Conservation (phyloP, 2,113 vertebrate species). For the Cololabis saira region DNA sequence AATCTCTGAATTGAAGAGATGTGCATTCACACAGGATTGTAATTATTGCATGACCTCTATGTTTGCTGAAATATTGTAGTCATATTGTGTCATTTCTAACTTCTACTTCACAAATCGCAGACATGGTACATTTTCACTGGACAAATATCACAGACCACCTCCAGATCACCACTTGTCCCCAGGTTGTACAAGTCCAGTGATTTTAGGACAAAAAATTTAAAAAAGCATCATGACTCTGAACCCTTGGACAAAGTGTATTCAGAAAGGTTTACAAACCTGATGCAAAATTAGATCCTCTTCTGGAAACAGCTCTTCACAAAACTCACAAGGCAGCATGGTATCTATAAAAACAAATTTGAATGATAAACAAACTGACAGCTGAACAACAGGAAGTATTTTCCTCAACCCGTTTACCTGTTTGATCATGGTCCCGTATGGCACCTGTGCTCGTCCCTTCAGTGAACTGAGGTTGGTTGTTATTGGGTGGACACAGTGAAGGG, state of each 20-base stretch:
- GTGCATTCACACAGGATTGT: too few species aligned
- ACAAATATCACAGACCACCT: too few species aligned
- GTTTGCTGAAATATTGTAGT: too few species aligned
- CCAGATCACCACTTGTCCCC: too few species aligned
- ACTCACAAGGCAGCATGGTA: constrained; percentile 93
- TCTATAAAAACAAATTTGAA: constrained; percentile 45
- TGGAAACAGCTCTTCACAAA: constrained; percentile 95
- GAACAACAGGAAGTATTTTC: neutral
- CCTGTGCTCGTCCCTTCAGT: constrained; percentile 38
- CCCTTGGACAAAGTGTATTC: neutral
- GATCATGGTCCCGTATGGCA: constrained; percentile 44
- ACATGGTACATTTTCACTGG: too few species aligned
- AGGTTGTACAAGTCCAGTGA: too few species aligned
- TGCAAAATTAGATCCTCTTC: constrained; percentile 95
- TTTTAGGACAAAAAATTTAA: too few species aligned
- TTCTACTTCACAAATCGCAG: too few species aligned
- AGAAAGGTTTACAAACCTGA: constrained; percentile 83
- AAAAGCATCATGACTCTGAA: neutral
- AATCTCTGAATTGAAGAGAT: too few species aligned
- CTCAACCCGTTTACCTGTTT: constrained; percentile 51
- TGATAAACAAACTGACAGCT: neutral
- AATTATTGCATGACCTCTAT: too few species aligned
- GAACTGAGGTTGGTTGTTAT: constrained; percentile 70
- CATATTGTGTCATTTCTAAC: too few species aligned
- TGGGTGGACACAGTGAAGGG: constrained; percentile 49